Conservation (phyloP, 2,113 vertebrate species). For the Xiphorhynchus elegans region DNA sequence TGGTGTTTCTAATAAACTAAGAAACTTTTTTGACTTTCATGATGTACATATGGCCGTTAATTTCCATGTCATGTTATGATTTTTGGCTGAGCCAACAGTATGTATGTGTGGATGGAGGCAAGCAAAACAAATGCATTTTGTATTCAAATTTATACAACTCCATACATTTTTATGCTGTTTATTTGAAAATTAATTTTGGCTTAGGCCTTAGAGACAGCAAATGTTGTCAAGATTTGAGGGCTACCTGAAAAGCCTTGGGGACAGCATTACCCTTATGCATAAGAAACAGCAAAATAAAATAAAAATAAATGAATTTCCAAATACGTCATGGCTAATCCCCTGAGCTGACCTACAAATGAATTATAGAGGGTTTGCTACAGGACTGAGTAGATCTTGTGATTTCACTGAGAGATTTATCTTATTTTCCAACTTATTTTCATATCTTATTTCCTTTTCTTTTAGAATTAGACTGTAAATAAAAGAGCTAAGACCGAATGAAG, state of each 20-base stretch:
- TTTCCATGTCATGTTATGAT: conserved; percentile 82
- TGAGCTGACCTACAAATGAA: conserved; percentile 85
- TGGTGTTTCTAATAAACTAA: conserved; percentile 63
- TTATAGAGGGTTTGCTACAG: conserved; percentile 85
- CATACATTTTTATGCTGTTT: conserved; percentile 90
- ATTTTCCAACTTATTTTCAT: conserved; percentile 97
- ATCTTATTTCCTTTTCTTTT: conserved; percentile 96
- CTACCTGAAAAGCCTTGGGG: conserved; percentile 89
- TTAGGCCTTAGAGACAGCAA: conserved; percentile 87
- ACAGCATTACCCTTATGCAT: conserved; percentile 92
- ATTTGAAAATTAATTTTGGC: conserved; percentile 90
- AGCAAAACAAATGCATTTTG: conserved; percentile 86
- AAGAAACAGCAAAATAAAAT: conserved; percentile 91
- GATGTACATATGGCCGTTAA: conserved; percentile 79
- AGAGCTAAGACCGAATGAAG: conserved; percentile 77
- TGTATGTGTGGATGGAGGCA: conserved; percentile 77
- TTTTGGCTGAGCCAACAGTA: conserved; percentile 84
- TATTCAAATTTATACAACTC: conserved; percentile 90
- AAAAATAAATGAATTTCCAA: conserved; percentile 96
- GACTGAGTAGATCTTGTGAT: conserved; percentile 85
- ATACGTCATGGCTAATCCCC: conserved; percentile 87
- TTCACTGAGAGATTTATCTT: conserved; percentile 92
- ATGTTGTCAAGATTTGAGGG: conserved; percentile 90
- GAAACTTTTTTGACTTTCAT: conserved; percentile 84
- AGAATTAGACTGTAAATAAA: conserved; percentile 98